Evolutionary conservation across 2,888 invertebrate species (phyloP).

Genomic region (Ophonus ardosiacus): DNA sequence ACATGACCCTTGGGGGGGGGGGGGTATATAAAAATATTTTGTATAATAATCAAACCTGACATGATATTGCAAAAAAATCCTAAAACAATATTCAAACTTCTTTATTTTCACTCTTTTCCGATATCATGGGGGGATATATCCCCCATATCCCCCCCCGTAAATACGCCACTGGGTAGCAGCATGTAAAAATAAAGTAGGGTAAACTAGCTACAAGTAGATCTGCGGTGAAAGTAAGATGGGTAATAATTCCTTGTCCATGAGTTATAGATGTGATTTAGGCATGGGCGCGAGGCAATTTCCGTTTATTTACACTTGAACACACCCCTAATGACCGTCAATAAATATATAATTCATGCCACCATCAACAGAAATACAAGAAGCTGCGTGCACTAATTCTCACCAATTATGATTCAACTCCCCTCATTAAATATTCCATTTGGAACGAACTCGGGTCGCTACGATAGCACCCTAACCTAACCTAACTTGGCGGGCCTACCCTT

Average conservation of each 20-base stretch:
- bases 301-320: conserved; percentile 47
- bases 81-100: no score
- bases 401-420: conserved; percentile 41
- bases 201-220: not conserved
- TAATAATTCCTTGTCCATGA: not conserved
- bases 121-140: no score
- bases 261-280: conserved; percentile 39
- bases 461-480: not conserved
- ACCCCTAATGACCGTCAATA: conserved; percentile 47
- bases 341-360: conserved; percentile 53
- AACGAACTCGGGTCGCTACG: not conserved
- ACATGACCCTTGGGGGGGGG: no score
- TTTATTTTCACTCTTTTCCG: no score
- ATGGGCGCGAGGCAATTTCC: conserved; percentile 35
- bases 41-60: no score
- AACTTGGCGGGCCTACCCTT: not conserved
- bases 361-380: conserved; percentile 49
- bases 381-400: conserved; percentile 41
- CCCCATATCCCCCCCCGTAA: no score
- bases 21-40: no score
- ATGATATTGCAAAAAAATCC: no score
- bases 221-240: not conserved
- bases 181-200: no score
- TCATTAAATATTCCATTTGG: conserved; percentile 46
- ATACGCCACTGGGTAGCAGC: no score